Evolutionary conservation across 2,888 invertebrate genomes (phyloP), one percentile per base, ranked within the genome.

Genomic region (Melanargia galathea): DNA sequence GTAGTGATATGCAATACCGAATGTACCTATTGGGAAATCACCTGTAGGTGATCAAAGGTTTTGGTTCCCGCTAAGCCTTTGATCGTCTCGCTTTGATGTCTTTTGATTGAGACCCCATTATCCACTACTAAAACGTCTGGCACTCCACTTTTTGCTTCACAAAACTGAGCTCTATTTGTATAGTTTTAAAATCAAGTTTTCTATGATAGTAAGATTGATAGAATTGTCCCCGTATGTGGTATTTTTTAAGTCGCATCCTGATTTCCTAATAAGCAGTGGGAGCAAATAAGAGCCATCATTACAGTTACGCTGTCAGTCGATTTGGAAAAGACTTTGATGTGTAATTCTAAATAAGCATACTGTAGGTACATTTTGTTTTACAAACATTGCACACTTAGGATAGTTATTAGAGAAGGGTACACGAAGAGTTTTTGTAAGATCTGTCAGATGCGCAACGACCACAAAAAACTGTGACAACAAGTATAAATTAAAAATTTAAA

Each of bases 31-130:
- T 65, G 69, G 67, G 69, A 63, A 66, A 64, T 69, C 64, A 57
- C 59, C 52, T 60, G 7, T 7, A 43, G 55, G n/a, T 30, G 49
- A 52, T 52, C 35, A 52, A 35, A 52, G 33, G 20, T 20, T 1
- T 5, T 45, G 45, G 55, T 46, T 48, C 43, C 26, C n/a, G n/a
- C n/a, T 30, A 46, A 57, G 43, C 49, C 69, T 66, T 66, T 67
- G 70, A 69, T 70, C 70, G 57, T 40, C 49, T 52, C 64, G 54
- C 70, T 70, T 70, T 70, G 69, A 69, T 69, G 61, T 66, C 58
- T 58, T 57, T 55, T 65, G 65, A 69, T 69, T 69, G 69, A 65
- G 64, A 55, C 52, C 26, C 26, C 20, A 22, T 38, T 13, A 24
- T 2, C 7, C 33, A 33, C 30, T 22, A 10, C 10, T n/a, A 43